A percentile compares a stretch with the other conserved stretches of the same genome.
Evolutionary conservation across 2,797 vertebrate species (phyloP).

Genomic region (Otolemur crassicaudatus): DNA sequence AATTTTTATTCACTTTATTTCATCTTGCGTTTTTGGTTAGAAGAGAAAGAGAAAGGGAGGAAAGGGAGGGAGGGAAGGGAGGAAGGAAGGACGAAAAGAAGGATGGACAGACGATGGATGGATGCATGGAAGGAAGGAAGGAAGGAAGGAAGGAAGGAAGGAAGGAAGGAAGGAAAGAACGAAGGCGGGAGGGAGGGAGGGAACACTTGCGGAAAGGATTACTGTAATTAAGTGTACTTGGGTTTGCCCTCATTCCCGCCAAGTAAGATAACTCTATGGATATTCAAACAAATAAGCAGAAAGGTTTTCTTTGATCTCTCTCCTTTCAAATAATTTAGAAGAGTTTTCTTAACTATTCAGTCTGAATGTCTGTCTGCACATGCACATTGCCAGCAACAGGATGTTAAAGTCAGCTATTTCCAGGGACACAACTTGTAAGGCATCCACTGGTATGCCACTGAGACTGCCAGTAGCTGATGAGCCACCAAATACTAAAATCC

Average conservation of each 20-base stretch:
- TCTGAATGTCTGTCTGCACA: neutral
- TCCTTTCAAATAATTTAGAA: neutral
- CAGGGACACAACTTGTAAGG: neutral
- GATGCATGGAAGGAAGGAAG: neutral
- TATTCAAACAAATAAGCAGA: neutral
- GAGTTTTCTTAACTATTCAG: neutral
- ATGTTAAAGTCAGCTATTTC: neutral
- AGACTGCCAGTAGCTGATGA: neutral
- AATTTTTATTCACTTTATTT: neutral
- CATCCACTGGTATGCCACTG: too few relatives aligned
- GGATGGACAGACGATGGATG: too few relatives aligned
- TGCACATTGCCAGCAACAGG: neutral
- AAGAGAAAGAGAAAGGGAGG: too few relatives aligned
- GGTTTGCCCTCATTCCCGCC: neutral
- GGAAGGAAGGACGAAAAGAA: accelerated
- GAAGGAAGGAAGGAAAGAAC: neutral
- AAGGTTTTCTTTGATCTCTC: neutral
- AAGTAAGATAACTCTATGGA: neutral
- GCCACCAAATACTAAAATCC: neutral
- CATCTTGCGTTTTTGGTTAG: neutral
- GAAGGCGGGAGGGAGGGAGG: neutral
- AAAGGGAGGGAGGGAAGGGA: neutral
- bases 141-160: accelerated
- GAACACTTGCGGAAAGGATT: neutral
- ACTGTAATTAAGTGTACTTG: neutral